Percentiles rank a stretch among this genome's conserved stretches.
Conservation (phyloP, 2,888 invertebrate genomes). For the Antitype chi region DNA sequence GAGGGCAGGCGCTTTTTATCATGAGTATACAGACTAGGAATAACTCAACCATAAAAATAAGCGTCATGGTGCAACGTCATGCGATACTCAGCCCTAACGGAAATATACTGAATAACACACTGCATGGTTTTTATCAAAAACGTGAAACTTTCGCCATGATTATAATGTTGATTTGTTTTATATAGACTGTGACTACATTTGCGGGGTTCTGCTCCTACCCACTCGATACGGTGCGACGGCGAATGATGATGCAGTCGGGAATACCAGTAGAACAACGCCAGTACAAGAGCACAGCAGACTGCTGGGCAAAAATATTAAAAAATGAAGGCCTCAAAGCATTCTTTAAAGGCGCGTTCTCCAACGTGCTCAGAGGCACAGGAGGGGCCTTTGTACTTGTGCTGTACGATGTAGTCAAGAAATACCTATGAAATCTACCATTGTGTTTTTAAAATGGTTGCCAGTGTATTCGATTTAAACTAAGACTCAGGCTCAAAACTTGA, state of each 20-base stretch:
- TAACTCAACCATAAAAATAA: neutral
- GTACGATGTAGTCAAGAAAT: constrained; percentile 96
- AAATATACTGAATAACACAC: neutral
- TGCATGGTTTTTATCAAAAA: neutral
- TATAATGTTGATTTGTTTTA: neutral
- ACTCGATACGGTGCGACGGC: constrained; percentile 97
- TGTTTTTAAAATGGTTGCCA: neutral
- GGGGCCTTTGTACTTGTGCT: constrained; percentile 97
- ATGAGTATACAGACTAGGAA: too few relatives aligned
- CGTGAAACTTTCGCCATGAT: neutral
- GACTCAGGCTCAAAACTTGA: neutral
- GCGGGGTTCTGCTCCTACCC: constrained; percentile 98
- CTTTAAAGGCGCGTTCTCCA: constrained; percentile 99
- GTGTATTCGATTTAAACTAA: neutral
- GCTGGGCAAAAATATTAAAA: constrained; percentile 95
- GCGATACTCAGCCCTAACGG: too few relatives aligned
- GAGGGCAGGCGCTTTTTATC: neutral
- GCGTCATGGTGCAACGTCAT: neutral
- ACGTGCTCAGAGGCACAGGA: constrained; percentile 97
- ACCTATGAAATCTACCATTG: constrained; percentile 80
- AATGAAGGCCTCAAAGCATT: constrained; percentile 96
- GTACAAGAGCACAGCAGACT: constrained; percentile 97
- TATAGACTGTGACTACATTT: constrained; percentile 92
- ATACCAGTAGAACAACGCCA: constrained; percentile 93
- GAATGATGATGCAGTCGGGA: constrained; percentile 99